A percentile compares a stretch with the other conserved stretches of the same genome.
phyloP scores from a whole-genome alignment of 2,113 vertebrate species.

The Tragelaphus imberbis region DNA sequence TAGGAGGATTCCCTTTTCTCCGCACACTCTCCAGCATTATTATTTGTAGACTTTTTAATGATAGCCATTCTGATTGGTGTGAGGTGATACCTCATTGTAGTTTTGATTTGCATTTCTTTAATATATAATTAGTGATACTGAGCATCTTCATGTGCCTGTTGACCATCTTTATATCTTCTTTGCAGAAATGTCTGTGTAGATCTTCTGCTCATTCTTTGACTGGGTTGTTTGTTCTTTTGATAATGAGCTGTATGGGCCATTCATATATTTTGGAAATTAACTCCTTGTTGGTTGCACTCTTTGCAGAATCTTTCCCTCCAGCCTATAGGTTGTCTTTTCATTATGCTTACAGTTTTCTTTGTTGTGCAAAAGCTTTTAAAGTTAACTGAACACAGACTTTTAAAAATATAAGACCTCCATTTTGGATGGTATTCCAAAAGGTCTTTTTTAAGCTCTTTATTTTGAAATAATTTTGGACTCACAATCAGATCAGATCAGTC shows the following conservation, averaged over 20 bases:
- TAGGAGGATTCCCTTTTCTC: not conserved
- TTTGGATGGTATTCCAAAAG: constrained; percentile 10
- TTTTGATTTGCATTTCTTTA: too few relatives aligned
- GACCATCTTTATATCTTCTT: not conserved
- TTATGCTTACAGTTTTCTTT: not conserved
- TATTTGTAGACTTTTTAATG: not conserved
- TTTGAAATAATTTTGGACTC: constrained; percentile 14
- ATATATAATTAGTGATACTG: not conserved
- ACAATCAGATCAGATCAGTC: too few relatives aligned
- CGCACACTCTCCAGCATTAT: not conserved
- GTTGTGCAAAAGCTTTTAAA: not conserved
- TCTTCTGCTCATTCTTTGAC: not conserved
- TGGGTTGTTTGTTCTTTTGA: not conserved
- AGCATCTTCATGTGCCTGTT: not conserved
- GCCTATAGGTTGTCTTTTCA: not conserved
- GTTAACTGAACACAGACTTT: not conserved
- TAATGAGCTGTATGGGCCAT: not conserved
- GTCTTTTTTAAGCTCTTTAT: not conserved
- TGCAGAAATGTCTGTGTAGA: not conserved
- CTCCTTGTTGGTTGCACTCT: not conserved
- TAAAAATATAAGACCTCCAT: not conserved
- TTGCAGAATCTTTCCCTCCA: not conserved
- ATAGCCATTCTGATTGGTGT: not conserved
- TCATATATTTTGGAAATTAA: not conserved
- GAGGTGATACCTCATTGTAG: not conserved